Evolutionary conservation across 2,888 invertebrate genomes (phyloP), one percentile per base, ranked within the genome.

Genomic region (Zele albiditarsus): DNA sequence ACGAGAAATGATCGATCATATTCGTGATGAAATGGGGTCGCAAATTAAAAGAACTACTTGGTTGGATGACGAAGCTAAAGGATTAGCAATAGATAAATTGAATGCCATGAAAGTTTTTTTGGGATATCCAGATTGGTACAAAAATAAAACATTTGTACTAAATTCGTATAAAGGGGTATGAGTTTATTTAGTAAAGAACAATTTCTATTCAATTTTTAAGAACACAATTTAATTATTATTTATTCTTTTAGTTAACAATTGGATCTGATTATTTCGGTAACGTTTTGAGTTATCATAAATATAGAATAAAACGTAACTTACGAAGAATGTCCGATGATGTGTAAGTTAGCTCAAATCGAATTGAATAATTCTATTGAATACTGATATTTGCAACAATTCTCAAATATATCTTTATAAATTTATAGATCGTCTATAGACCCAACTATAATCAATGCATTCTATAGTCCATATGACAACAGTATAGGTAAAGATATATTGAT

Each of bases 121-220:
- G 74, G 92, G 92, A 1, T 92, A 91, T 81, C 92, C 93, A 3
- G 91, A 91, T 74, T 92, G 91, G 86, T 91, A 92, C 73, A 85
- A 89, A 31, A 90, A 92, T 81, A 86, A 89, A 42, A 85, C 87
- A 12, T 86, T 90, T 71, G 85, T 93, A 42, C 90, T 92, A 76
- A 86, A 89, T 12, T 91, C 90, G 80, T 92, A 92, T 80, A 85
- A 88, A 75, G 90, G 89, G 79, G 92, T 92, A 85, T 84, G 88
- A 84, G 76, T 82, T 16, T 8, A 20, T 46, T 23, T 14, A 20
- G 20, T 16, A 4, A 28, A 33, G 6, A 23, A 33, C 5, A 60
- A 69, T 16, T 10, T 31, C 42, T n/a, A 33, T 2, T 20, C 28
- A 62, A 57, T 38, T n/a, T 16, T 31, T 31, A 38, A 20, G n/a